Evolutionary conservation across 2,797 vertebrate species (phyloP), one percentile per base, ranked within the genome.

Genomic region (Syngnathus acus): DNA sequence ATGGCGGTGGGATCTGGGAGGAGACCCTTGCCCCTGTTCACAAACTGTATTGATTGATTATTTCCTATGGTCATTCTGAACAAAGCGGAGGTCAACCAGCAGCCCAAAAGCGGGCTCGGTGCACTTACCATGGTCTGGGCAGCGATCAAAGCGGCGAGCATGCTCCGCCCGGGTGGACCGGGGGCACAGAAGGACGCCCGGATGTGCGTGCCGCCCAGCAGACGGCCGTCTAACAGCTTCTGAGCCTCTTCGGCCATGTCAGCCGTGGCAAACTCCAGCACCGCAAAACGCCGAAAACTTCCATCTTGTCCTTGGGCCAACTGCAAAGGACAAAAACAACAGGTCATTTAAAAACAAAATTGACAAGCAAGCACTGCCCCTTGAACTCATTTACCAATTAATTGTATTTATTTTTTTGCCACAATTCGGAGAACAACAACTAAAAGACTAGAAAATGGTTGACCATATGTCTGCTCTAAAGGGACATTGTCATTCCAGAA

Each of bases 101-200:
- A 32, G 26, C 0, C 26, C 6, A 32, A 55, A 16, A 16, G 16
- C 14, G 2, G 23, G 13, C 14, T 2, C 6, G 6, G 13, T 1
- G 6, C 9, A 42, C 58, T 19, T 88, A 96, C 96, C 84, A 93
- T 96, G 21, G 94, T 95, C 74, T 97, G 96, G 0, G 96, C 95
- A 0, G 96, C 95, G 0, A 95, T 97, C 58, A 98, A 89, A 0
- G 96, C 96, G 0, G 96, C 94, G 78, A 98, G 70, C 94, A 95
- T 95, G 87, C 95, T 97, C 75, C 95, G 92, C 17, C 95, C 96
- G 0, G 95, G 94, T 5, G 94, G 93, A 0, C 96, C 95, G 0
- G 96, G 96, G 32, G 94, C 95, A n/a, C 96, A 98, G 90, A 97
- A 97, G 65, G 95, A 96, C 10, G 94, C 92, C 0, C 95, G 90